Base-by-base conservation (phyloP, 2,888 invertebrate species). In the Eulithis testata region DNA sequence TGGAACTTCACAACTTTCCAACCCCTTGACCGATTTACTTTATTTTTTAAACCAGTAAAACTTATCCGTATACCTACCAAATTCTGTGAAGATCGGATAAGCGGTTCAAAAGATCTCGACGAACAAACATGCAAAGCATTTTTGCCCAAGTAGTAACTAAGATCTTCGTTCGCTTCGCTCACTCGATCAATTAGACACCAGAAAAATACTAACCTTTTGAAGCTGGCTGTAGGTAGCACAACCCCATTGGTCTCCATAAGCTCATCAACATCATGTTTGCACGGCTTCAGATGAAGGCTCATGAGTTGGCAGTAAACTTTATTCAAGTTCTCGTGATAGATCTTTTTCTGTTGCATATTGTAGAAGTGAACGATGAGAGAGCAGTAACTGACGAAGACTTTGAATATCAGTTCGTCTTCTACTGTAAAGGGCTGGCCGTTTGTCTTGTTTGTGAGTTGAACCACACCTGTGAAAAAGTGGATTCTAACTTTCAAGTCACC, bases 391-490 rank as follows among this genome's bases (percentile, higher is more conserved):
- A 94, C 88, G 79, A 95, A 94, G 21, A 94, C 94, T 9, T 89
- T 78, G 73, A 95, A 94, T 60, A 95, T 82, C 57, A 83, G 77
- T 78, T 95, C 94, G 74, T 95, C 95, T 6, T 92, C 90, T 0
- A 71, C 49, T 49, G 88, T 86, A 76, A 95, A 95, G 3, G 92
- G 79, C 75, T 84, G 61, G 53, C 87, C 76, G 77, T 88, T 83
- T 7, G 73, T 83, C 78, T 95, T 95, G 80, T 95, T 95, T 0
- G 93, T 90, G 5, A 95, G 81, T 78, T 94, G 94, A 0, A 95
- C 93, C 0, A 94, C 92, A 57, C 95, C 95, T 94, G 77, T 11
- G 7, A 2, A 21, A 5, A 45, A 14, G 2, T 50, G 14, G 2
- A 9, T 12, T 14, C 31, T 59, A 40, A 44, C 44, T 44, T 44